A percentile compares a stretch with the other conserved stretches of the same genome.
Conservation (phyloP, 2,888 invertebrate genomes). For the Harpalus rubripes region DNA sequence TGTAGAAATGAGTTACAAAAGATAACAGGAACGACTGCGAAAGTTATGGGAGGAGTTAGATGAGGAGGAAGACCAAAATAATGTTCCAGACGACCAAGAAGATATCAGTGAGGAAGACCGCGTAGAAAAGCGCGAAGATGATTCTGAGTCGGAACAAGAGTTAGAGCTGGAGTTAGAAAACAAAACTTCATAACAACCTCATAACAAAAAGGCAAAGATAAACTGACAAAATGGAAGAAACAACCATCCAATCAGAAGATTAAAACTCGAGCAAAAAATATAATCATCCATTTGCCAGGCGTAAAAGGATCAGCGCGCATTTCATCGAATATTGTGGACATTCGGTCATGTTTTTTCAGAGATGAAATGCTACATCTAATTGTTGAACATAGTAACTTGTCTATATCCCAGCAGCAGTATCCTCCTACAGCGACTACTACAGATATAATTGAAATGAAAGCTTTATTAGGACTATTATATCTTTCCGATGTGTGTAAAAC, state of each 20-base stretch:
- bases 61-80: not conserved
- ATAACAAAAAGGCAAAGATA: constrained; percentile 5
- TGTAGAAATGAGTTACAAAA: not conserved
- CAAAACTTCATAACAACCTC: not conserved
- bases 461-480: no score
- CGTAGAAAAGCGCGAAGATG: not conserved
- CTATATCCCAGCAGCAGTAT: not conserved
- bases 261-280: constrained; percentile 15
- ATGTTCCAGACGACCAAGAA: constrained; percentile 3
- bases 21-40: not conserved
- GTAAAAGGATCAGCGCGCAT: not conserved
- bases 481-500: no score
- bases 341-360: not conserved
- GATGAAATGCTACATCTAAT: not conserved
- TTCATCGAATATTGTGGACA: not conserved
- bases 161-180: constrained; percentile 15
- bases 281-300: not conserved
- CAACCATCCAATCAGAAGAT: not conserved
- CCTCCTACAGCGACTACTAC: not conserved
- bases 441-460: no score
- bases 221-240: not conserved
- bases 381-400: constrained; percentile 9
- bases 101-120: not conserved
- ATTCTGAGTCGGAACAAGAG: constrained; percentile 7
- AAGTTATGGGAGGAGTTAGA: not conserved